Percentiles rank a stretch among this genome's conserved stretches.
phyloP scores from a whole-genome alignment of 2,797 vertebrate genomes.

The Propithecus perrieri region DNA sequence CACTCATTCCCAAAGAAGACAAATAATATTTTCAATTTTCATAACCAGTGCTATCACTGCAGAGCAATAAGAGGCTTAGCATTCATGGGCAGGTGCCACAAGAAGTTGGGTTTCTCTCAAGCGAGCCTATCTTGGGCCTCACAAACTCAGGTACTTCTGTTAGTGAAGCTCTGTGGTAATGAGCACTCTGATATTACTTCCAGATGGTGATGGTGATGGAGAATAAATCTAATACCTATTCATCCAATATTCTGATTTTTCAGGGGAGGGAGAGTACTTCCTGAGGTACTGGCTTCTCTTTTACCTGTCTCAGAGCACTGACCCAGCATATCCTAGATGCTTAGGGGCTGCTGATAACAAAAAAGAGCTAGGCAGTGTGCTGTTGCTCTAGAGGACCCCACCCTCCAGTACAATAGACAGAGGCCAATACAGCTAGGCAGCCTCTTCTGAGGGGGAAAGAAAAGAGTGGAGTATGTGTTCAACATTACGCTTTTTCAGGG shows the following conservation, averaged over 20 bases:
- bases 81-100: neutral
- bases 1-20: neutral
- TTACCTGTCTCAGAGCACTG: constrained; percentile 18
- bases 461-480: neutral
- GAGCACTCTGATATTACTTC: constrained; percentile 41
- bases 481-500: neutral
- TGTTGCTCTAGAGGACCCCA: neutral
- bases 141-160: neutral
- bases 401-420: neutral
- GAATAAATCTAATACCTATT: constrained; percentile 44
- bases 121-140: neutral
- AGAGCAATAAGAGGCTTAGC: neutral
- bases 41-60: constrained; percentile 4
- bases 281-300: constrained; percentile 32
- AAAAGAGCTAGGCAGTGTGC: neutral
- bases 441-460: neutral
- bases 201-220: constrained; percentile 43
- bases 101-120: constrained; percentile 31
- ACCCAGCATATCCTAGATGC: constrained; percentile 9
- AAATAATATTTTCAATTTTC: constrained; percentile 36
- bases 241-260: constrained; percentile 34
- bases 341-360: neutral
- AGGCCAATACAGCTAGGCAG: neutral
- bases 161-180: constrained; percentile 21
- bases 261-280: neutral